Evolutionary conservation across 2,888 invertebrate genomes (phyloP), one percentile per base, ranked within the genome.

Genomic region (Heteromyza rotundicornis): DNA sequence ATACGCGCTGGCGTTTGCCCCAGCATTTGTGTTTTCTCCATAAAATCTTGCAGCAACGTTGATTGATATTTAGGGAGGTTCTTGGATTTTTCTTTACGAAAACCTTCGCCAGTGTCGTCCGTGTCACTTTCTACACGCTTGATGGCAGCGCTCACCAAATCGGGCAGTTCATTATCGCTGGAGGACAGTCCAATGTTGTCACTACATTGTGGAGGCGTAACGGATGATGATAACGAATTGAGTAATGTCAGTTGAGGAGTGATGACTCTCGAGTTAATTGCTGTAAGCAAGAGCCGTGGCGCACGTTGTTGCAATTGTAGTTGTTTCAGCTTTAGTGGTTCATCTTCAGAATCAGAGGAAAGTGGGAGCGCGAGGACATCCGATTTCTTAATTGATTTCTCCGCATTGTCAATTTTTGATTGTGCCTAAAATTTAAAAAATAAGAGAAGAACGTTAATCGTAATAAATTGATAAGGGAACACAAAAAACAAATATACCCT

Each of bases 21-120:
- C 27, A 91, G 80, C 77, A 89, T 85, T 80, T 91, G 90, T 0
- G 92, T 92, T 80, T 92, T 92, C 55, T 89, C 91, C 63, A 90
- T 92, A 75, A 93, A 93, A 76, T 93, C 91, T 77, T 92, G 92
- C 64, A 94, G 81, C 65, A 94, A 81, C 59, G 89, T 90, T 16
- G 91, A 90, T 63, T 91, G 89, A 78, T 91, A 90, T 74, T 89
- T 89, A 16, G 79, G 80, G 55, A 79, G 59, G 47, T 65, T 87
- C 85, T 60, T 87, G 1, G 69, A 59, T 68, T 76, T 77, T 49
- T 68, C 72, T n/a, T 70, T 70, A 7, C 55, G 53, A 56, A 66
- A 68, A 10, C 64, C 57, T 14, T 65, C 67, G 68, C 84, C 85
- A 5, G 71, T 76, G 63, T 89, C 90, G 77, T 92, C 92, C 2